Base-by-base conservation (phyloP, 2,113 vertebrate genomes). In the Crotalus horridus region DNA sequence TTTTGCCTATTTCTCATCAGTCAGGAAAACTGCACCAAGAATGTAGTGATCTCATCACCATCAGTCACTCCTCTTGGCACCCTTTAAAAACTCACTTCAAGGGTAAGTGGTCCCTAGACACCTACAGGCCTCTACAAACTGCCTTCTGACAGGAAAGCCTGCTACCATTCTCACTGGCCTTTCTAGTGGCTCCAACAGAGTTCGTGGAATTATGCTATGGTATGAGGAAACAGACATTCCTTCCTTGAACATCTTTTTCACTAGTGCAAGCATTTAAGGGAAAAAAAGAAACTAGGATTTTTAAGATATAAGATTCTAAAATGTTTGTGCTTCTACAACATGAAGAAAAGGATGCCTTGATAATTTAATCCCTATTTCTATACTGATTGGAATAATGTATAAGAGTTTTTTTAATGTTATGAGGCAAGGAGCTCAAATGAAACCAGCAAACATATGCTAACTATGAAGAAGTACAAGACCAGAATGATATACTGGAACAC, bases 11-110 rank as follows among this genome's bases (percentile, higher is more conserved):
- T 64, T 61, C 43, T 85, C 26, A 85, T 87, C n/a, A 54, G 29
- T 85, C 89, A 93, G 81, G 54, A 93, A 92, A 93, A 13, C 92
- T 91, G 95, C 97, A 96, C 96, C 96, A 93, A 69, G 91, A 0
- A 91, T 93, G 91, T 90, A 24, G 3, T 48, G 94, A 61, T 87
- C 55, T 58, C 24, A 39, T 29, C 6, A 46, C n/a, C n/a, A 13
- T 59, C 0, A 74, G 90, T 88, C 58, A 91, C 86, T 24, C 10
- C 58, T 4, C 51, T 74, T 88, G 29, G 39, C 89, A 89, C 1
- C 0, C 1, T 48, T 2, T 17, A 87, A 93, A 93, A 87, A 43
- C n/a, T 86, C 12, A 87, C 89, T 15, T 64, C 87, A 88, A 0
- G 55, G 23, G 0, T 43, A 54, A 33, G 24, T 86, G 46, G 92